phyloP scores from a whole-genome alignment of 2,797 vertebrate species.

The Darevskia mixta region DNA sequence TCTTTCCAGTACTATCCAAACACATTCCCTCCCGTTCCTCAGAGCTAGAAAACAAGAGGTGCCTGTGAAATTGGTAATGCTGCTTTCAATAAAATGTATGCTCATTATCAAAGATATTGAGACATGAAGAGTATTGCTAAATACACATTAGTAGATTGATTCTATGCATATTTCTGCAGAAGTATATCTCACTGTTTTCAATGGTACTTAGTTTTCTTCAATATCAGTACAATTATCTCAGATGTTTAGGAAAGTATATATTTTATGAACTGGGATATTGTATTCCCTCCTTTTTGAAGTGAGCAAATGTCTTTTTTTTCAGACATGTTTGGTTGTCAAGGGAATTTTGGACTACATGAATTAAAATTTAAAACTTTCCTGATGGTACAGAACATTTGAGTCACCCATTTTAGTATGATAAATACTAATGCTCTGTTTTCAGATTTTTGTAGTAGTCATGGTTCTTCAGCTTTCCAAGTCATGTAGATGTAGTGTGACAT shows the following conservation, averaged over 20 bases:
- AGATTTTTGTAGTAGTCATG: background rate
- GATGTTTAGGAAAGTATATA: background rate
- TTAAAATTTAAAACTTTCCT: background rate
- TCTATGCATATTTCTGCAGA: background rate
- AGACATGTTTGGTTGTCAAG: background rate
- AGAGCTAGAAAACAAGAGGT: background rate
- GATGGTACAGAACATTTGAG: background rate
- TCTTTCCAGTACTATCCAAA: background rate
- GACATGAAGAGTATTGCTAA: background rate
- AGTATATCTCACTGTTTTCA: background rate
- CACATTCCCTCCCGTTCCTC: background rate
- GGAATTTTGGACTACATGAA: background rate
- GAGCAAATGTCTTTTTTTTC: background rate
- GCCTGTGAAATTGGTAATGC: background rate
- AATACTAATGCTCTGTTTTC: background rate
- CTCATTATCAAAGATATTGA: background rate
- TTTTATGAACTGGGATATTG: background rate
- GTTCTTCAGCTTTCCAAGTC: background rate
- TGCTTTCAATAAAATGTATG: background rate
- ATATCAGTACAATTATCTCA: background rate
- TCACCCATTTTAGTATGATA: background rate
- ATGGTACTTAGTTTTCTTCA: background rate
- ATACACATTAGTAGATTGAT: background rate
- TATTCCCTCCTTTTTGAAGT: background rate
- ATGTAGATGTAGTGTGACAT: background rate